Evolutionary conservation across 2,113 vertebrate species (phyloP).

Genomic region (Porphyrio hochstetteri): DNA sequence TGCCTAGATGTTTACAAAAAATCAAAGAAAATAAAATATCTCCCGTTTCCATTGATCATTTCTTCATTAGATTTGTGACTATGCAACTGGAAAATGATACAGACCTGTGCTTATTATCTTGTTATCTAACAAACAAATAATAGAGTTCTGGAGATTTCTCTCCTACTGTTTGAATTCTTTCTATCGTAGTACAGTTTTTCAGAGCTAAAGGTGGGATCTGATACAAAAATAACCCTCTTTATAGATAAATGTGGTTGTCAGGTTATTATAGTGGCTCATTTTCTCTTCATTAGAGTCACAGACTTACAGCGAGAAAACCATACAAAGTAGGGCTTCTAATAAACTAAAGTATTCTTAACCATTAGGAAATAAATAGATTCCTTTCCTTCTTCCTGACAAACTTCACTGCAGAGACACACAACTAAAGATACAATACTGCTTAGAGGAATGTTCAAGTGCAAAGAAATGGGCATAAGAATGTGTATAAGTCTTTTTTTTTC

Average conservation of each 20-base stretch:
- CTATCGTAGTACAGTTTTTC: not conserved
- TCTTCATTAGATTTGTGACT: not conserved
- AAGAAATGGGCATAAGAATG: not conserved
- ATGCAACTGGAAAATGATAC: not conserved
- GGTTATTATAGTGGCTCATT: not conserved
- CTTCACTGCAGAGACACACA: not conserved
- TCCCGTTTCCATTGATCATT: not conserved
- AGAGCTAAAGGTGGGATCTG: not conserved
- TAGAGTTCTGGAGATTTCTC: not conserved
- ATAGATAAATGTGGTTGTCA: not conserved
- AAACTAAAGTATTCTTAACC: not conserved
- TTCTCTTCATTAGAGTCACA: not conserved
- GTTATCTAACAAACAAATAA: not conserved
- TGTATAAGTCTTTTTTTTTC: not conserved
- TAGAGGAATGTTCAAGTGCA: not conserved
- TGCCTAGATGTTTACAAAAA: not conserved
- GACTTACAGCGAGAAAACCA: not conserved
- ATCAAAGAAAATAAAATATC: not conserved
- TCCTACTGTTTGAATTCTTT: not conserved
- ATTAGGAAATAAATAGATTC: not conserved
- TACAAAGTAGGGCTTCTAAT: not conserved
- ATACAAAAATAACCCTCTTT: not conserved
- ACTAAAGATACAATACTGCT: not conserved
- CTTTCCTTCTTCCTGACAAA: not conserved
- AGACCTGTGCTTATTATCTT: not conserved